Conservation (phyloP, 2,888 invertebrate genomes). For the Candidula unifasciata region DNA sequence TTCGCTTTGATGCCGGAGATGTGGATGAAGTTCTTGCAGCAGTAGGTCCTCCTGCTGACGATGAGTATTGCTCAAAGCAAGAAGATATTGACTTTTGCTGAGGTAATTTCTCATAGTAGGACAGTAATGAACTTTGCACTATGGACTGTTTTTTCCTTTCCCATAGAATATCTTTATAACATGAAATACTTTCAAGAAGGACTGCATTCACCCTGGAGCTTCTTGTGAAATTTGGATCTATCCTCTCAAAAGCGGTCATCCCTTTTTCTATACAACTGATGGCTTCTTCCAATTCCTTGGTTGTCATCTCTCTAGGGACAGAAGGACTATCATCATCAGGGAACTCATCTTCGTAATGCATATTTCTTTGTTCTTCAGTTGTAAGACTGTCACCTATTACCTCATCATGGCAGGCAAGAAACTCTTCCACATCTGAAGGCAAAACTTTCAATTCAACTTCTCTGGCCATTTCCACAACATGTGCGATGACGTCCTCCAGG, state of each 20-base stretch:
- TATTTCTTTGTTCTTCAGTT: background rate
- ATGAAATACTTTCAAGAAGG: background rate
- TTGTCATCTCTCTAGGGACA: background rate
- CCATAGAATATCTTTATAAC: background rate
- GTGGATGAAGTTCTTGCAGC: too few species aligned
- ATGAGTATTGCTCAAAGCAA: too few species aligned
- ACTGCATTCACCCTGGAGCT: background rate
- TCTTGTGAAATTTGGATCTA: constrained; percentile 8
- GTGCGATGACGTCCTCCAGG: background rate
- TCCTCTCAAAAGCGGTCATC: background rate
- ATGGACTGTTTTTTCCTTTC: background rate
- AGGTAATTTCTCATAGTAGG: too few species aligned
- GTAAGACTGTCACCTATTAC: background rate
- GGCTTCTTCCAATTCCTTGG: background rate
- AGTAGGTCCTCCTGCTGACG: too few species aligned
- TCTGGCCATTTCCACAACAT: constrained; percentile 1
- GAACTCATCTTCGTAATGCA: background rate
- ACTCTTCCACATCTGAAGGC: constrained; percentile 2
- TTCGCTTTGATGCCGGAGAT: too few species aligned
- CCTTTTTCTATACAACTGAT: background rate
- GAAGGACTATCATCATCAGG: background rate
- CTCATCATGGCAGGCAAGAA: background rate
- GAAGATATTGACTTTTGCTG: too few species aligned
- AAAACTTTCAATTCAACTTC: background rate
- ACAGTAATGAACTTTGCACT: background rate